Conservation (phyloP, 2,797 vertebrate genomes). For the Amblyopsis hoosieri region DNA sequence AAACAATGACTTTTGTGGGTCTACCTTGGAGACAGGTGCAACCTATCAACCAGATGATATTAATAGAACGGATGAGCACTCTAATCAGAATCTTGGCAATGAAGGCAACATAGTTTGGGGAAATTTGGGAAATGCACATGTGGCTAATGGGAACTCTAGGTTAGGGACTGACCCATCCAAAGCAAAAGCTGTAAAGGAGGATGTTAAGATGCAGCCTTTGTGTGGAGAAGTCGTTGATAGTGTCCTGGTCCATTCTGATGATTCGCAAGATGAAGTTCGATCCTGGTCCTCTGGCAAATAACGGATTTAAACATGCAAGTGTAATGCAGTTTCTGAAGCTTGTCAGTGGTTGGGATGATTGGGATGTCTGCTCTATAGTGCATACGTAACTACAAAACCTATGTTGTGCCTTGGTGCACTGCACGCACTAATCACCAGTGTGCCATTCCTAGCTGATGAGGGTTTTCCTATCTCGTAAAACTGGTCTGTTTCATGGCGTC, state of each 20-base stretch:
- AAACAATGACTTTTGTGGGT: conserved; percentile 65
- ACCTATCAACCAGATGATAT: conserved; percentile 45
- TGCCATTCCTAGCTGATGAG: conserved; percentile 36
- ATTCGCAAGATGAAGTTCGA: conserved; percentile 70
- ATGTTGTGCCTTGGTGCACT: conserved; percentile 54
- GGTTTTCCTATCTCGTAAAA: conserved; percentile 2
- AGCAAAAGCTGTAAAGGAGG: conserved; percentile 12
- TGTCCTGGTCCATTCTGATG: conserved; percentile 64
- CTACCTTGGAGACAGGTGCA: conserved; percentile 62
- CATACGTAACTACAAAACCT: conserved; percentile 34
- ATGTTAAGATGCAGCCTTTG: conserved; percentile 42
- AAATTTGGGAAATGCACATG: conserved; percentile 30
- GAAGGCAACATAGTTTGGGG: conserved; percentile 45
- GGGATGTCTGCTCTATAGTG: background rate
- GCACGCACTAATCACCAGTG: conserved; percentile 37
- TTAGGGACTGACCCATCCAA: conserved; percentile 25
- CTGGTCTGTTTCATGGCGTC: background rate
- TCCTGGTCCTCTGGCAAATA: conserved; percentile 79
- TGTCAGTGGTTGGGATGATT: conserved; percentile 2
- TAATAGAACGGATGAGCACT: conserved; percentile 29
- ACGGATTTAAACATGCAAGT: conserved; percentile 11
- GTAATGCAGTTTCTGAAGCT: background rate
- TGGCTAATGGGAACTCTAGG: conserved; percentile 51
- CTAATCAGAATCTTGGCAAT: conserved; percentile 49
- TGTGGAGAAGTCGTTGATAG: conserved; percentile 40